Evolutionary conservation across 2,888 invertebrate genomes (phyloP).

Genomic region (Automeris io): DNA sequence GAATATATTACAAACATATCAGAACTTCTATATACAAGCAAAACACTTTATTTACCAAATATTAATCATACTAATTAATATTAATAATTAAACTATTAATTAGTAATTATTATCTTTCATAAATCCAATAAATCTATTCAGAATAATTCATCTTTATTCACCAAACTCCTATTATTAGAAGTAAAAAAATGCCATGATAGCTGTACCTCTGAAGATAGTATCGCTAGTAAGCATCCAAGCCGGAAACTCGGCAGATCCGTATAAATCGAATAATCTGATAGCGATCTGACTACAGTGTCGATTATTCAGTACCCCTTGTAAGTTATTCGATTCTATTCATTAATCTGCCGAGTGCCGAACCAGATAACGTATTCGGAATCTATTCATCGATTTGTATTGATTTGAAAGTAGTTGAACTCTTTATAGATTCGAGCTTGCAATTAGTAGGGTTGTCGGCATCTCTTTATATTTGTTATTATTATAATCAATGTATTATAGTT

Average conservation of each 20-base stretch:
- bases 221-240: constrained; percentile 26
- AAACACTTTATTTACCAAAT: too few species aligned
- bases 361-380: constrained; percentile 62
- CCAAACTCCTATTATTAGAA: too few species aligned
- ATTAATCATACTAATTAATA: too few species aligned
- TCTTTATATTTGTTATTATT: not conserved
- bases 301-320: constrained; percentile 69
- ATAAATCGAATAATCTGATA: constrained; percentile 66
- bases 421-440: constrained; percentile 28
- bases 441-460: constrained; percentile 6
- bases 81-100: too few species aligned
- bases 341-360: constrained; percentile 42
- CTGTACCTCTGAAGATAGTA: constrained; percentile 5
- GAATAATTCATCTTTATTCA: too few species aligned
- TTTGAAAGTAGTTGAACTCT: constrained; percentile 49
- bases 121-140: too few species aligned
- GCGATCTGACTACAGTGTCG: constrained; percentile 69
- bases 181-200: too few species aligned
- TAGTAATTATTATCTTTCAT: too few species aligned
- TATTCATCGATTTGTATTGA: constrained; percentile 49
- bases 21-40: too few species aligned
- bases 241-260: constrained; percentile 60
- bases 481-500: too few species aligned
- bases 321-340: constrained; percentile 72
- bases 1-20: too few species aligned